Base-by-base conservation (phyloP, 2,113 vertebrate species). In the Lepus americanus region DNA sequence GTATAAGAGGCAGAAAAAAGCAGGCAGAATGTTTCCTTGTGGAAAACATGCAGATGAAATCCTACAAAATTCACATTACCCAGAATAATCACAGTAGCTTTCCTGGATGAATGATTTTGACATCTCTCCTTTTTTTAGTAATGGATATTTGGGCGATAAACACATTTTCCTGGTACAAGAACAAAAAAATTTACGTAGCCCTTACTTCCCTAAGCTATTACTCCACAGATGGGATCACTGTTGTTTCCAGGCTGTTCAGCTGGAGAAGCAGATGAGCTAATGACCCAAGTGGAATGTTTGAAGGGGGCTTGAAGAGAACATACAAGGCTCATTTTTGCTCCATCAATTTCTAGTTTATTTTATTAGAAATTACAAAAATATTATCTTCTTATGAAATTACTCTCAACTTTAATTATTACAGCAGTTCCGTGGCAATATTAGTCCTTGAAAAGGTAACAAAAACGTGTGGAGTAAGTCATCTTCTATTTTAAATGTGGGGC, bases 101-200 rank as follows among this genome's bases (percentile, higher is more conserved):
- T 78, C 31, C n/a, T 87, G 49, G n/a, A 69, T 27, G 93, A 29
- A 73, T 49, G 9, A 87, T 55, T 87, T 96, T 84, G 33, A 94
- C 72, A 92, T 66, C 25, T 33, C 19, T 61, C 5, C 16, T 19
- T 23, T 83, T 33, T 72, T 51, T 29, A 81, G 9, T 17, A 76
- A 53, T 93, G 49, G 66, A 27, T 73, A 66, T 92, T 36, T 85
- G 76, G 25, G 53, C 39, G n/a, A 79, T 69, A 81, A 81, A 89
- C 86, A 44, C 16, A 61, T 80, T 53, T 92, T 61, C 39, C 59
- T 61, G 10, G 55, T 36, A 4, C 7, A 82, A 79, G n/a, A 79
- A 27, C 39, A 6, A 44, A 87, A 44, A n/a, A 16, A 39, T 92
- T 83, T n/a, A 31, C 9, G 53, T 53, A 72, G 5, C 9, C 14